Evolutionary conservation across 2,888 invertebrate genomes (phyloP).

Genomic region (Halictus quadricinctus): DNA sequence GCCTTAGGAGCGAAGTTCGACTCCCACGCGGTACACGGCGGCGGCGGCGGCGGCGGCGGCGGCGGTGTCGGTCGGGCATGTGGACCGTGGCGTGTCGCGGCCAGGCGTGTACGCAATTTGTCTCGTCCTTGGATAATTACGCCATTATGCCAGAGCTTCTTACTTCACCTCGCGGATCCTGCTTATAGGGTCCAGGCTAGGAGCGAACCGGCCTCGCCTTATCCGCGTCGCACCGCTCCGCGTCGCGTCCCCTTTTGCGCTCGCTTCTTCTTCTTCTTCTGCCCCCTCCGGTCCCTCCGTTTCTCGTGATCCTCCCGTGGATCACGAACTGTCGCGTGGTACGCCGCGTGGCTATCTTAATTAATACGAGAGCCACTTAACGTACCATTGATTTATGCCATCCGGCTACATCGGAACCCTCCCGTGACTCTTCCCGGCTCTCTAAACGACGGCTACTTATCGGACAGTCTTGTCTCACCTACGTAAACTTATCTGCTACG

Average conservation of each 20-base stretch:
- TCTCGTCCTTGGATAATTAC: constrained; percentile 80
- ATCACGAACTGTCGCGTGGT: constrained; percentile 64
- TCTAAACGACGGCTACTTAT: constrained; percentile 46
- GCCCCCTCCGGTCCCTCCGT: constrained; percentile 5
- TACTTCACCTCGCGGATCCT: constrained; percentile 49
- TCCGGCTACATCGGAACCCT: constrained; percentile 65
- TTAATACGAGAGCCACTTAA: constrained; percentile 75
- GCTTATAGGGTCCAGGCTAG: constrained; percentile 53
- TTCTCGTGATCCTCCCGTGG: constrained; percentile 42
- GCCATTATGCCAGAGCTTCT: constrained; percentile 75
- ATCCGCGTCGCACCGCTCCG: constrained; percentile 26
- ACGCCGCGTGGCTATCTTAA: constrained; percentile 72
- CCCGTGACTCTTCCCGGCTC: constrained; percentile 36
- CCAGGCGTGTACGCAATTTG: constrained; percentile 80
- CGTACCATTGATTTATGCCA: constrained; percentile 73
- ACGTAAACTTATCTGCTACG: constrained; percentile 34
- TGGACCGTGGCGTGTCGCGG: constrained; percentile 73
- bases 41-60: constrained; percentile 47
- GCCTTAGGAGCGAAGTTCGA: constrained; percentile 64
- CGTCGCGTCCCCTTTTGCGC: constrained; percentile 3
- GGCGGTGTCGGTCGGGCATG: constrained; percentile 63
- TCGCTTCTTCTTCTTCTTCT: not conserved
- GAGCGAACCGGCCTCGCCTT: constrained; percentile 48
- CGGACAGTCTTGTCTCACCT: constrained; percentile 49
- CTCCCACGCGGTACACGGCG: constrained; percentile 69